Conservation (phyloP, 2,797 vertebrate species). For the Luscinia megarhynchos region DNA sequence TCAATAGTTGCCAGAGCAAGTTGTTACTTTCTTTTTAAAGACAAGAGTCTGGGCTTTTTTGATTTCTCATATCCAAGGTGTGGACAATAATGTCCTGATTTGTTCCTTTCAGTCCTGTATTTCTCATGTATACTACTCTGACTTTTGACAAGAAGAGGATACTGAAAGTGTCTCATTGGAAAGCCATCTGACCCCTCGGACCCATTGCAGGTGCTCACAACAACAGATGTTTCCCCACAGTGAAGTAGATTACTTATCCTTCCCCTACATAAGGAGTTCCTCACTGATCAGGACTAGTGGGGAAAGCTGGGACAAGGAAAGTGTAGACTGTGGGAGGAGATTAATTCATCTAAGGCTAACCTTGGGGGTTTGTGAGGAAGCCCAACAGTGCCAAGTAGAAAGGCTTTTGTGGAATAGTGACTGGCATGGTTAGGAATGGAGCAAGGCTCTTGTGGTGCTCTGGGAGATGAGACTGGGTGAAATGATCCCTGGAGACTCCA, state of each 20-base stretch:
- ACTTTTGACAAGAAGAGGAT: background rate
- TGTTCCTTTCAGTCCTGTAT: background rate
- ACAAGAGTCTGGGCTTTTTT: background rate
- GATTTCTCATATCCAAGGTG: background rate
- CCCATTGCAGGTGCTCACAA: background rate
- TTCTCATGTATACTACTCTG: background rate
- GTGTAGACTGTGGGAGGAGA: background rate
- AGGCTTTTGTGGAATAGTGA: background rate
- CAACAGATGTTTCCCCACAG: background rate
- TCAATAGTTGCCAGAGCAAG: background rate
- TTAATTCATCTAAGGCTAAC: background rate
- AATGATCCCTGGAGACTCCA: background rate
- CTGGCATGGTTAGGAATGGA: background rate
- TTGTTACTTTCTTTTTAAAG: background rate
- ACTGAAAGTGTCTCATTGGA: background rate
- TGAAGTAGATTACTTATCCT: background rate
- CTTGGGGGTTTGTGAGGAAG: background rate
- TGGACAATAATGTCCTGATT: background rate
- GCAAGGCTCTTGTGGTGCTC: background rate
- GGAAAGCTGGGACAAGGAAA: background rate
- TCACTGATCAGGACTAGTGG: background rate
- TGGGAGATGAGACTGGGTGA: background rate
- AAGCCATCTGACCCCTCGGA: background rate
- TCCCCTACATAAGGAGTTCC: background rate
- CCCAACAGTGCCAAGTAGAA: accelerated